phyloP scores from a whole-genome alignment of 2,797 vertebrate species.

The Balearica regulorum region DNA sequence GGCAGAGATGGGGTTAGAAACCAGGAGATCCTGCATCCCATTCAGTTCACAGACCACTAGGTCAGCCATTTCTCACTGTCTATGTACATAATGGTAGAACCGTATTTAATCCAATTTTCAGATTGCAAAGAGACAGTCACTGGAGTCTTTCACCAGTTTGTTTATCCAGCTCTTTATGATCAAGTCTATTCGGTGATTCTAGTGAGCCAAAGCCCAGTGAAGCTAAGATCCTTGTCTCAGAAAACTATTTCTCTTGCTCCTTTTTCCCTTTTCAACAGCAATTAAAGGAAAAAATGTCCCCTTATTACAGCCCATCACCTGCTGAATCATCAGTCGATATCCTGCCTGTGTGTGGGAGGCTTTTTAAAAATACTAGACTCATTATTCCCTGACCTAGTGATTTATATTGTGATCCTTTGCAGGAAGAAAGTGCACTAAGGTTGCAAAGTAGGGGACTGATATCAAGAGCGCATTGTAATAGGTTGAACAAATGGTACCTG shows the following conservation, averaged over 20 bases:
- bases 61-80: not conserved
- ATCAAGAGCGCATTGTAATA: not conserved
- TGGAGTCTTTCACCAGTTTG: not conserved
- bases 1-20: not conserved
- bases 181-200: not conserved
- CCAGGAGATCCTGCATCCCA: not conserved
- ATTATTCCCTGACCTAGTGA: constrained; percentile 32
- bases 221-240: not conserved
- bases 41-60: not conserved
- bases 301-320: constrained; percentile 21
- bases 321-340: not conserved
- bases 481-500: not conserved
- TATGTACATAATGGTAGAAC: not conserved
- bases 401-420: not conserved
- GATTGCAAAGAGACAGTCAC: not conserved
- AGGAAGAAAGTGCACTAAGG: not conserved
- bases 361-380: constrained; percentile 32
- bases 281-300: constrained; percentile 32
- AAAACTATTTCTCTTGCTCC: not conserved
- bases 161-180: not conserved
- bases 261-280: not conserved
- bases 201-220: not conserved
- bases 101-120: not conserved
- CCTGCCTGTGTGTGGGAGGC: not conserved
- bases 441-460: not conserved